Evolutionary conservation across 2,113 vertebrate species (phyloP).

Genomic region (Sprattus sprattus): DNA sequence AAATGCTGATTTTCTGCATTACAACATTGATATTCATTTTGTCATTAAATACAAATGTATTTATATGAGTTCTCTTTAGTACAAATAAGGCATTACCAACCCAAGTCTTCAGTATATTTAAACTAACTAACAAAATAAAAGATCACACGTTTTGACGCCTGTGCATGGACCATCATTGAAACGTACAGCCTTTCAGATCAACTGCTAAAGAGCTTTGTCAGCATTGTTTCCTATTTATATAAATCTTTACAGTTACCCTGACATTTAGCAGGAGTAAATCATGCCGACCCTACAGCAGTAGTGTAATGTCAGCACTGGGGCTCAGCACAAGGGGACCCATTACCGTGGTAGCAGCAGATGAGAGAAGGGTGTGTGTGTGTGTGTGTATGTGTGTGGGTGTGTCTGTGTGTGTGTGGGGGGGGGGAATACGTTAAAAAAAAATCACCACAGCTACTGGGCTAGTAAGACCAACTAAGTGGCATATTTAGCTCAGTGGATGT

Average conservation of each 20-base stretch:
- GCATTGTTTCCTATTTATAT: constrained; percentile 72
- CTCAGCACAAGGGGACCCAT: constrained; percentile 62
- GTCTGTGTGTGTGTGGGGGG: not conserved
- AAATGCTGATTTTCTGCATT: not conserved
- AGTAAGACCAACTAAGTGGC: not conserved
- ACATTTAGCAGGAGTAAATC: constrained; percentile 71
- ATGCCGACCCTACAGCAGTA: constrained; percentile 67
- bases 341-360: constrained; percentile 48
- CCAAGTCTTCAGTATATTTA: not conserved
- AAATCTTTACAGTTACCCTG: constrained; percentile 75
- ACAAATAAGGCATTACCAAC: not conserved
- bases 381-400: too few relatives aligned
- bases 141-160: constrained; percentile 44
- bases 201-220: constrained; percentile 70
- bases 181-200: constrained; percentile 72
- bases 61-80: not conserved
- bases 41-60: not conserved
- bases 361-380: not conserved
- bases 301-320: constrained; percentile 67
- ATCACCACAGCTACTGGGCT: not conserved
- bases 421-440: not conserved
- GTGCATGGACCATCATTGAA: constrained; percentile 61
- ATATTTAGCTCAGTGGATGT: not conserved
- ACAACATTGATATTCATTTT: not conserved
- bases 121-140: not conserved